Conservation (phyloP, 2,113 vertebrate species). For the Athene cunicularia region DNA sequence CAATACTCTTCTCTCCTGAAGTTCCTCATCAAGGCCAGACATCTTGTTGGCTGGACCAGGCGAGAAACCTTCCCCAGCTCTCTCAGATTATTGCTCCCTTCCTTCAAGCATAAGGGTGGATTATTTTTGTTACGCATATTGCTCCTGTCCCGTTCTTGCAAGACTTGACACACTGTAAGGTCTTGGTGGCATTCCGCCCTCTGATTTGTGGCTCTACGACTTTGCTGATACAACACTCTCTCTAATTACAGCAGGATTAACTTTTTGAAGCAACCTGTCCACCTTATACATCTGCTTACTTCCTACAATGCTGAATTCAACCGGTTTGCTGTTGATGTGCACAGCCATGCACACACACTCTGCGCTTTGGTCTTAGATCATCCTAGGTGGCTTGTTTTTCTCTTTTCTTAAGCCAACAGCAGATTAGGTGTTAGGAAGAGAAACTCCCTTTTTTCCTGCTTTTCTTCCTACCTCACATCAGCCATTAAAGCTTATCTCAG, state of each 20-base stretch:
- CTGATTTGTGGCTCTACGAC: neutral
- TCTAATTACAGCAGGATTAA: neutral
- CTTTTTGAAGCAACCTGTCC: neutral
- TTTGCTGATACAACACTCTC: neutral
- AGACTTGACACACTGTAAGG: neutral
- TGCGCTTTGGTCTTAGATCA: neutral
- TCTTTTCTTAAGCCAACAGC: neutral
- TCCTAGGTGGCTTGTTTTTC: neutral
- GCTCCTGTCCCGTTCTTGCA: neutral
- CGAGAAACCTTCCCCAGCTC: neutral
- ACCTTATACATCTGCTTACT: neutral
- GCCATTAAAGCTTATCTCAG: neutral
- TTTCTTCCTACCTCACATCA: neutral
- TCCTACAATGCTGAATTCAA: accelerated
- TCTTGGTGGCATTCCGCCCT: neutral
- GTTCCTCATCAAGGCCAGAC: neutral
- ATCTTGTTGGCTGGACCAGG: neutral
- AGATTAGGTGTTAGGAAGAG: neutral
- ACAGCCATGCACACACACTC: accelerated
- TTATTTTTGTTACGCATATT: neutral
- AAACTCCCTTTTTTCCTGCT: neutral
- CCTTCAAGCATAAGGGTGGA: neutral
- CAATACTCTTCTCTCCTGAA: neutral
- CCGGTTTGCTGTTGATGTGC: accelerated
- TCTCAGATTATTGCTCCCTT: neutral